phyloP scores from a whole-genome alignment of 2,113 vertebrate species.

The Daphoenositta chrysoptera region DNA sequence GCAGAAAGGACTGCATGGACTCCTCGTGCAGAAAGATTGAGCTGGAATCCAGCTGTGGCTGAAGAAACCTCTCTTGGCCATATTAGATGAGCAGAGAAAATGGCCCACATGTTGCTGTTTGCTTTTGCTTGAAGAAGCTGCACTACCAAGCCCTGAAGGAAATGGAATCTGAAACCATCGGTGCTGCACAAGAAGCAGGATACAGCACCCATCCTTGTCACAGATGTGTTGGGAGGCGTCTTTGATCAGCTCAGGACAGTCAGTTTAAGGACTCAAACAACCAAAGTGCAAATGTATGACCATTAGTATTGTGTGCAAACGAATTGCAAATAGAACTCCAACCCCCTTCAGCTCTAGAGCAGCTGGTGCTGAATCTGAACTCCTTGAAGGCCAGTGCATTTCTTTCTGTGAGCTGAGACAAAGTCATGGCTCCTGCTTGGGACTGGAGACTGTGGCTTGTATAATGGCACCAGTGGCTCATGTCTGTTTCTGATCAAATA shows the following conservation, averaged over 20 bases:
- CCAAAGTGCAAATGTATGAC: not conserved
- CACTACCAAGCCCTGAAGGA: not conserved
- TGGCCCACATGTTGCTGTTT: not conserved
- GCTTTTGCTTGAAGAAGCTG: not conserved
- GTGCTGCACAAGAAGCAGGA: not conserved
- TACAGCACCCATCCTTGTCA: not conserved
- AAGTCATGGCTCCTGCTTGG: not conserved
- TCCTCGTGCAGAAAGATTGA: not conserved
- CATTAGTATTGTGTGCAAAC: not conserved
- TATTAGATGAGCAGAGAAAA: not conserved
- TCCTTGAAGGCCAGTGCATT: accelerated
- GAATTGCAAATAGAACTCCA: not conserved
- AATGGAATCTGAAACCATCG: not conserved
- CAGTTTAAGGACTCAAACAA: not conserved
- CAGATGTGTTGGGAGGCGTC: not conserved
- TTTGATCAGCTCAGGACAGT: not conserved
- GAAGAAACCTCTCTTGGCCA: not conserved
- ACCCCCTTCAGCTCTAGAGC: not conserved
- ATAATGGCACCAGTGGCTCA: not conserved
- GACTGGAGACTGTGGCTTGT: not conserved
- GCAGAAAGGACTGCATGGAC: not conserved
- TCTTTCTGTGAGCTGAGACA: not conserved
- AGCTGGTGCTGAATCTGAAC: not conserved
- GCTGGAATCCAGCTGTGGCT: not conserved
- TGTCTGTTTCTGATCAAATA: not conserved